Evolutionary conservation across 2,888 invertebrate genomes (phyloP), one percentile per base, ranked within the genome.

Genomic region (Noctua comes): DNA sequence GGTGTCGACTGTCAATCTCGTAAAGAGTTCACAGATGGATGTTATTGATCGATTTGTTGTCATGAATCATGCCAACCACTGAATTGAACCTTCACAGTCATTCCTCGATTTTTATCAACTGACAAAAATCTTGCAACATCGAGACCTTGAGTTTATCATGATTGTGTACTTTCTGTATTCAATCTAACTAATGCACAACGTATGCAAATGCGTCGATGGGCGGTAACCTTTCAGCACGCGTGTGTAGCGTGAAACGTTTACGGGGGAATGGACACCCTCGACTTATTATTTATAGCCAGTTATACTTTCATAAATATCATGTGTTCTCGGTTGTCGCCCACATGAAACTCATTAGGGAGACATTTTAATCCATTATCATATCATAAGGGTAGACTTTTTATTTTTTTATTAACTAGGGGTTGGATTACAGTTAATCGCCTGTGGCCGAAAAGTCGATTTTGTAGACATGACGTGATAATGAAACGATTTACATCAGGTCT

Each of bases 241-340:
- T 75, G 79, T 80, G 76, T 68, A 76, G 68, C 73, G 78, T 79
- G 85, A 87, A 72, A 82, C 73, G 76, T 88, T 87, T 79, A 92
- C 87, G 84, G 85, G 68, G 79, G 75, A 88, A 79, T 88, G 83
- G 81, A 84, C 91, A 89, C 90, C 90, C 90, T 86, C 79, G 72
- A 79, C 51, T 88, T 85, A 88, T 86, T 80, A 86, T 87, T 88
- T 83, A 85, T 69, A 69, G 79, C 78, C 79, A 86, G 84, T 79
- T 80, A 88, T 88, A 89, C n/a, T 73, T 82, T 66, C 70, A 81
- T 80, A 83, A 82, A 87, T 87, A 82, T 81, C 80, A 82, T 68
- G 76, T 79, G 79, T 78, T 73, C 57, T 79, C 69, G 66, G 79
- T 77, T 73, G 40, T 79, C 68, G 68, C 40, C 66, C 79, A 79